A percentile compares a stretch with the other conserved stretches of the same genome.
These are phyloP conservation scores for Stenodera caucasica DNA, from an alignment of 2,888 invertebrate genomes.

Conservation along the genomic window DNA sequence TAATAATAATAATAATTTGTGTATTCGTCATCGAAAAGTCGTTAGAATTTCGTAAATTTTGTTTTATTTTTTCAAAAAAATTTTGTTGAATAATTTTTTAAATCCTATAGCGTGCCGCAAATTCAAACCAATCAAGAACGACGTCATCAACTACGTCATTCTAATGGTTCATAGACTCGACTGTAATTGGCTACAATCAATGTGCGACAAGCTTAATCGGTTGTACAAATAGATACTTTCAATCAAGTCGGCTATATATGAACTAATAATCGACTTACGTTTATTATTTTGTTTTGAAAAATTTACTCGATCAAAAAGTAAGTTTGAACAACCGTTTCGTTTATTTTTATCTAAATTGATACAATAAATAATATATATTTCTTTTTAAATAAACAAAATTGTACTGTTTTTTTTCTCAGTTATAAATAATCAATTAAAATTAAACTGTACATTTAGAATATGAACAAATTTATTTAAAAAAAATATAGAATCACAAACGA, in stretches of 20 bases:
- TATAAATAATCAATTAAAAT: constrained; percentile 1
- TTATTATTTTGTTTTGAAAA: neutral
- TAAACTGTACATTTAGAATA: constrained; percentile 6
- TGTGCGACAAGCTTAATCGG: constrained; percentile 2
- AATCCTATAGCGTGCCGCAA: neutral
- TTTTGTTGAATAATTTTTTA: too few species aligned
- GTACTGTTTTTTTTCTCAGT: neutral
- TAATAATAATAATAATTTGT: constrained; percentile 31
- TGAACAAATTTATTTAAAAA: neutral
- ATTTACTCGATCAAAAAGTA: neutral
- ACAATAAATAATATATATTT: neutral
- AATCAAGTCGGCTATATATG: neutral
- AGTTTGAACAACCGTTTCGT: neutral
- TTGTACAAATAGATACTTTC: neutral
- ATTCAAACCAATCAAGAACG: neutral
- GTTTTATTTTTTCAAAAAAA: constrained; percentile 27
- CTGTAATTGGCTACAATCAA: neutral
- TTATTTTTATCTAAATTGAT: neutral
- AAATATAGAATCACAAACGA: neutral
- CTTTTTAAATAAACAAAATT: neutral
- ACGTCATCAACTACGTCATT: neutral
- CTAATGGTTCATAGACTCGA: neutral
- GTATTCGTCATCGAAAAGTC: constrained; percentile 37
- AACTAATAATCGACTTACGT: constrained; percentile 2
- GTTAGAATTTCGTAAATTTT: constrained; percentile 44